These are phyloP conservation scores for Drosophila dives DNA, from an alignment of 2,888 invertebrate species.

Conservation along the genomic window DNA sequence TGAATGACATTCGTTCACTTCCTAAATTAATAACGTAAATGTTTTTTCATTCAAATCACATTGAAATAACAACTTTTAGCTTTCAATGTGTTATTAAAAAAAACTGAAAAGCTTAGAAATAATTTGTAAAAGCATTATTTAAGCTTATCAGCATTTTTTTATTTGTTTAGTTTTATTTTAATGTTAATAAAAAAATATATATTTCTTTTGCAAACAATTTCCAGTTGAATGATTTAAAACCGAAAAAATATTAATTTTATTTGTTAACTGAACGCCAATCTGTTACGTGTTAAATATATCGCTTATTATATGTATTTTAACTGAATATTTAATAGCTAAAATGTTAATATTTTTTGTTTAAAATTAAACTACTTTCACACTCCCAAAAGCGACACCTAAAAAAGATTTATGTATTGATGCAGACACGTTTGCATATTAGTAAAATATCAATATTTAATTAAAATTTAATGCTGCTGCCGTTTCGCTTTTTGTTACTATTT, in stretches of 20 bases:
- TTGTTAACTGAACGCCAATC: too few relatives aligned
- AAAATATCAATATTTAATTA: slow-evolving; percentile 53
- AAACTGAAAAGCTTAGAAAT: background rate
- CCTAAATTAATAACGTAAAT: slow-evolving; percentile 22
- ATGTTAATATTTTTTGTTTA: background rate
- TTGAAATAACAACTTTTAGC: background rate
- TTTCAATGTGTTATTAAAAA: background rate
- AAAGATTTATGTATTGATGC: background rate
- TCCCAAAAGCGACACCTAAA: background rate
- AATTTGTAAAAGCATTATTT: background rate
- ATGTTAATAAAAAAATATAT: too few relatives aligned
- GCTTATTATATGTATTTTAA: background rate
- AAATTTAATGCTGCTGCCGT: slow-evolving; percentile 42
- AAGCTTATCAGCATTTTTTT: background rate
- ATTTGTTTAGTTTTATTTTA: background rate
- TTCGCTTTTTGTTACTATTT: slow-evolving; percentile 45
- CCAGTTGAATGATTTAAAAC: background rate
- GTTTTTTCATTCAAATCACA: background rate
- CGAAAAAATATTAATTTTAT: background rate
- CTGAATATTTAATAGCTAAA: background rate
- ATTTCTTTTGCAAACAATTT: background rate
- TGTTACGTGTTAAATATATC: background rate
- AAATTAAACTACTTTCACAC: background rate
- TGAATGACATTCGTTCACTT: slow-evolving; percentile 1
- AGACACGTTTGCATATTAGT: slow-evolving; percentile 19